Percentiles rank a stretch among this genome's conserved stretches.
These are phyloP conservation scores for Etheostoma spectabile DNA, from an alignment of 2,113 vertebrate genomes.

Conservation along the genomic window DNA sequence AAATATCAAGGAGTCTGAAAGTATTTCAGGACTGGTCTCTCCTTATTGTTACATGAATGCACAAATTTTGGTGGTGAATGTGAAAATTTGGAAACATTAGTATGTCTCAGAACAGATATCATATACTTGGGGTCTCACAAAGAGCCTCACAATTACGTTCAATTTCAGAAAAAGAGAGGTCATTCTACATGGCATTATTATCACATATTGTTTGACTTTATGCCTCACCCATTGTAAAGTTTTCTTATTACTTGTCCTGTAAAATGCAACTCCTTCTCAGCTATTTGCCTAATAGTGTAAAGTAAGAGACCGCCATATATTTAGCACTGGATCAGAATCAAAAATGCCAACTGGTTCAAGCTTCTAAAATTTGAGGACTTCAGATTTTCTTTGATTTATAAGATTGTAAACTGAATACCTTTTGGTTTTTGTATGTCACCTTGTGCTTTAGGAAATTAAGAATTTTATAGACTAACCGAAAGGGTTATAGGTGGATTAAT, in stretches of 20 bases:
- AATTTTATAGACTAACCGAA: background rate
- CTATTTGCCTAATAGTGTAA: background rate
- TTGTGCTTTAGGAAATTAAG: background rate
- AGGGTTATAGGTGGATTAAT: background rate
- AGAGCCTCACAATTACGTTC: background rate
- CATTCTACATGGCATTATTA: background rate
- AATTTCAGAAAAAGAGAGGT: background rate
- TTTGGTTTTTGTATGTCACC: background rate
- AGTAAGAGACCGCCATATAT: background rate
- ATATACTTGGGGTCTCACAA: slow-evolving; percentile 5
- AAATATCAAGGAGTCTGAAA: slow-evolving; percentile 50
- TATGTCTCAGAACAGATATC: slow-evolving; percentile 8
- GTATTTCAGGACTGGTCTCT: slow-evolving; percentile 57
- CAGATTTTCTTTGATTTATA: background rate
- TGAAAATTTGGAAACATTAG: slow-evolving; percentile 25
- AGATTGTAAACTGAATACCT: background rate
- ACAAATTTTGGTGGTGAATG: slow-evolving; percentile 6
- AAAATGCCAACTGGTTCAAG: background rate
- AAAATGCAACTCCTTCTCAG: background rate
- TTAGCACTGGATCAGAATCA: background rate
- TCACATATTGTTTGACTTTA: slow-evolving; percentile 18
- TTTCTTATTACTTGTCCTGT: background rate
- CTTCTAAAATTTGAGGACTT: background rate
- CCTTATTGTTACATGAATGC: slow-evolving; percentile 50
- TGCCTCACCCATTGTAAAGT: slow-evolving; percentile 7